A percentile compares a stretch with the other conserved stretches of the same genome.
These are phyloP conservation scores for Eilema griseolum DNA, from an alignment of 2,888 invertebrate genomes.

Conservation along the genomic window DNA sequence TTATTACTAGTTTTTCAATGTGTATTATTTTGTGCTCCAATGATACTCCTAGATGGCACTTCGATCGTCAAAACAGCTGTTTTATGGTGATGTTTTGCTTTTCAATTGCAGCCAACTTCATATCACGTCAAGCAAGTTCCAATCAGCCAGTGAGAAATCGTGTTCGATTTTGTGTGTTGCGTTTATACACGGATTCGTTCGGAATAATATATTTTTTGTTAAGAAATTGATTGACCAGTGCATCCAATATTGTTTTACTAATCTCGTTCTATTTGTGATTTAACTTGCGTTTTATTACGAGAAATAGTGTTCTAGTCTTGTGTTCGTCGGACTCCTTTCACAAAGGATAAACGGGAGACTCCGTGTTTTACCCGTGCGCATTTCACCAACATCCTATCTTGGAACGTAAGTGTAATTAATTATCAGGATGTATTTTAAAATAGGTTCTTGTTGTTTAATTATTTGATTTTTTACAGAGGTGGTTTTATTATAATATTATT, in stretches of 20 bases:
- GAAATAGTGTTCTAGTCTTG: conserved; percentile 52
- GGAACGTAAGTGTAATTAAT: conserved; percentile 63
- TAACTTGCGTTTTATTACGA: conserved; percentile 26
- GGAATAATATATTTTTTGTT: conserved; percentile 58
- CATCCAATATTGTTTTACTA: conserved; percentile 45
- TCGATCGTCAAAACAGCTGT: conserved; percentile 69
- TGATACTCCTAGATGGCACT: conserved; percentile 37
- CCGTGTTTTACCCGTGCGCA: conserved; percentile 59
- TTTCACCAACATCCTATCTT: conserved; percentile 56
- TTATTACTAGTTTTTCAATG: not conserved
- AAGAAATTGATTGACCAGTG: conserved; percentile 62
- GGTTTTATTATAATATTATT: not conserved
- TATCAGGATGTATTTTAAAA: not conserved
- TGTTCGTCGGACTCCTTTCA: conserved; percentile 70
- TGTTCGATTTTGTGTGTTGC: conserved; percentile 60
- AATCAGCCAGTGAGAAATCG: conserved; percentile 61
- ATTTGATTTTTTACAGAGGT: not conserved
- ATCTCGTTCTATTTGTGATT: conserved; percentile 37
- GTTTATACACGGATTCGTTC: conserved; percentile 55
- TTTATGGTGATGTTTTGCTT: conserved; percentile 65
- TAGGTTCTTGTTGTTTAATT: not conserved
- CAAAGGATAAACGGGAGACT: conserved; percentile 74
- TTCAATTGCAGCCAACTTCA: conserved; percentile 71
- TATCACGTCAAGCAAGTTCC: conserved; percentile 54
- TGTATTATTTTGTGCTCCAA: not conserved